Evolutionary conservation across 2,888 invertebrate species (phyloP).

Genomic region (Ethmia dodecea): DNA sequence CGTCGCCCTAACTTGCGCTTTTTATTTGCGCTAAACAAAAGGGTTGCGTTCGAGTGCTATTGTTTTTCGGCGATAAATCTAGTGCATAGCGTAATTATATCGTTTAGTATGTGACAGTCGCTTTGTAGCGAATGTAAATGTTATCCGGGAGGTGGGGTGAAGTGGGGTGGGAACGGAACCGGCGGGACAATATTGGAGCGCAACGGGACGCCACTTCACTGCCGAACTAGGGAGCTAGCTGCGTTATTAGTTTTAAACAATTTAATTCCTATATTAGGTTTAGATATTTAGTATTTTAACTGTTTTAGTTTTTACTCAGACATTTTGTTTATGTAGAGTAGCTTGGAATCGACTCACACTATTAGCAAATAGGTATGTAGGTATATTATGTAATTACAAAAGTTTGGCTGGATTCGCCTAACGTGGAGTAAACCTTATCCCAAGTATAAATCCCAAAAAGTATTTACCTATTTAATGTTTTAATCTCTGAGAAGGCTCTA

Average conservation of each 20-base stretch:
- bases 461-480: too few relatives aligned
- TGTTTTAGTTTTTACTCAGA: too few relatives aligned
- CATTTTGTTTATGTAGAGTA: too few relatives aligned
- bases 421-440: too few relatives aligned
- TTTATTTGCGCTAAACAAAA: constrained; percentile 45
- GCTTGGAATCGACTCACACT: too few relatives aligned
- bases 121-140: constrained; percentile 71
- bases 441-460: too few relatives aligned
- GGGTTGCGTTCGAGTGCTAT: constrained; percentile 52
- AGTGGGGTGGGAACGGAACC: constrained; percentile 63
- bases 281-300: not conserved
- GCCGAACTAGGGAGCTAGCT: constrained; percentile 28
- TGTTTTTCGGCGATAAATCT: constrained; percentile 74
- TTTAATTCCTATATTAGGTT: constrained; percentile 15
- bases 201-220: constrained; percentile 60
- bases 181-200: constrained; percentile 48
- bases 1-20: constrained; percentile 31
- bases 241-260: constrained; percentile 31
- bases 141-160: constrained; percentile 40
- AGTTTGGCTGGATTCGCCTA: too few relatives aligned
- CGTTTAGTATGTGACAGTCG: constrained; percentile 71
- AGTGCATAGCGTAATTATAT: constrained; percentile 66
- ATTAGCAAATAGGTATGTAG: too few relatives aligned
- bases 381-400: too few relatives aligned
- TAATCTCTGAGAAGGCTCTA: too few relatives aligned